phyloP scores from a whole-genome alignment of 2,113 vertebrate species.

The Laticauda colubrina region DNA sequence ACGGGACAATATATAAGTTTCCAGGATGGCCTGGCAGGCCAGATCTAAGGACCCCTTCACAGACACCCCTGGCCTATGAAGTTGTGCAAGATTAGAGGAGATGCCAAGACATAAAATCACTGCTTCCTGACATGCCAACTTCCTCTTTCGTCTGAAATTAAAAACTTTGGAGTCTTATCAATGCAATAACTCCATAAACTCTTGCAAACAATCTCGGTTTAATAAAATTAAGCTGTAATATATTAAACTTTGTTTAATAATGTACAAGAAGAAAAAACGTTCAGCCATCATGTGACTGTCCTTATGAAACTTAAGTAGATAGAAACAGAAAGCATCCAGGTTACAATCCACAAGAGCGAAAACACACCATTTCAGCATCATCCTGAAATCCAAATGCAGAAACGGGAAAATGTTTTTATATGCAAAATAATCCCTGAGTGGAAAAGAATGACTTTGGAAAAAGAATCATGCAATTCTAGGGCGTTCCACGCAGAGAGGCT shows the following conservation, averaged over 20 bases:
- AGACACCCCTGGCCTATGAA: background rate
- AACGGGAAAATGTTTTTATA: background rate
- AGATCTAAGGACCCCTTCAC: too few species aligned
- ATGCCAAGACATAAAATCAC: background rate
- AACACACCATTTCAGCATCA: background rate
- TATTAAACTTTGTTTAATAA: background rate
- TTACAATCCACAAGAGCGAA: background rate
- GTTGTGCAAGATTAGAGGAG: background rate
- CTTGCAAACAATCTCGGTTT: background rate
- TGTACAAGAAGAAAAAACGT: background rate
- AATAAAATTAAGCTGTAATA: background rate
- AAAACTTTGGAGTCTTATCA: background rate
- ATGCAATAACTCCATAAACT: background rate
- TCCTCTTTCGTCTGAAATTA: background rate
- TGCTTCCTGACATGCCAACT: background rate
- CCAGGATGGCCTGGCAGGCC: too few species aligned
- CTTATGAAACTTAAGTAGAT: accelerated
- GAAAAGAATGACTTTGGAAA: accelerated
- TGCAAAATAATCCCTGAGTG: background rate
- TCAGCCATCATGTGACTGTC: background rate
- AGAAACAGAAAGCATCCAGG: background rate
- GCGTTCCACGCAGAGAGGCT: background rate
- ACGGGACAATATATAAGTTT: too few species aligned
- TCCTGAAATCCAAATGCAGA: accelerated
- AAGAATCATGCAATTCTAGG: background rate